Base-by-base conservation (phyloP, 2,888 invertebrate genomes). In the Arctia plantaginis region DNA sequence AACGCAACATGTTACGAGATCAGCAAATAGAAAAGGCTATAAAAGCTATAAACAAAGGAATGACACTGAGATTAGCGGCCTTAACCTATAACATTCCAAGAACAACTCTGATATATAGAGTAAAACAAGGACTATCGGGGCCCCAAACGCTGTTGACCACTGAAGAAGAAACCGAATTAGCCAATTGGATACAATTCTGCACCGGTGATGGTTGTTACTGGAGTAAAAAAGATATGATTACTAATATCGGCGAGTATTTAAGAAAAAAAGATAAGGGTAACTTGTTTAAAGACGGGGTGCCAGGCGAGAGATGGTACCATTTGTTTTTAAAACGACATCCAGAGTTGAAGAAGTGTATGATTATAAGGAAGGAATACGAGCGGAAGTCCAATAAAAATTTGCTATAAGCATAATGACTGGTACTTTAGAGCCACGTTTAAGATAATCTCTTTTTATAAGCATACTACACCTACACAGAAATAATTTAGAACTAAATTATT, bases 251-350 rank as follows among this genome's bases (percentile, higher is more conserved):
- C 20, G 69, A 69, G 47, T 73, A 69, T 39, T 47, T 73, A 35
- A 73, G 65, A 69, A 62, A 68, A 10, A 69, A 41, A 47, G 69
- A 73, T 65, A 73, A 33, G 23, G 47, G 35, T 3, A 44, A 69
- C 23, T 20, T 69, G 23, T 73, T 73, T 3, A 73, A 69, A 73
- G 73, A 65, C n/a, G 73, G 73, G 4, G 39, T 68, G 13, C 73
- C 73, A 6, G 73, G 73, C 20, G 68, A 65, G 33, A 73, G 47
- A 51, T 73, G 73, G 73, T 68, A 68, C 35, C 62, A 68, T 18
- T 44, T 73, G 23, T 73, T 73, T 69, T 47, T 73, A n/a, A 65
- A 44, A 33, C 65, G 76, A 51, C 70, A 76, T 62, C 72, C 72
- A 27, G 72, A 72, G 59, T 41, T 72, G 13, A 67, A 55, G 44